Evolutionary conservation across 1,140 invertebrate genomes (phyloP).

Genomic region (Gryon sp.): DNA sequence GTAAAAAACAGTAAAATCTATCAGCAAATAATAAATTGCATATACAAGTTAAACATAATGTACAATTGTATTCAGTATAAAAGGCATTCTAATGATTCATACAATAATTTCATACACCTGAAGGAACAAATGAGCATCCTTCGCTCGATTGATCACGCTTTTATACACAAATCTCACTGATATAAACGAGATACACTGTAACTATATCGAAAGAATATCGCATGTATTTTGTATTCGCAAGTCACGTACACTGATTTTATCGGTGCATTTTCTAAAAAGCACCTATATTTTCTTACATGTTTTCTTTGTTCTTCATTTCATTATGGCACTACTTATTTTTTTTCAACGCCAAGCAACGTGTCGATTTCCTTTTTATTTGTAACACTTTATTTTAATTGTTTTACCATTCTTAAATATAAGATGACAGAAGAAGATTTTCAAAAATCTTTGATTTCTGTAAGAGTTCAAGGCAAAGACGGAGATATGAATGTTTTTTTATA

Average conservation of each 20-base stretch:
- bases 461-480: conserved; percentile 39
- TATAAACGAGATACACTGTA: conserved; percentile 64
- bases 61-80: conserved; percentile 67
- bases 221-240: conserved; percentile 35
- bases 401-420: conserved; percentile 7
- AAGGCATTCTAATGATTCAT: conserved; percentile 64
- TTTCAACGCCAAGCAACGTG: conserved; percentile 49
- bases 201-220: conserved; percentile 55
- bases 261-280: conserved; percentile 44
- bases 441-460: conserved; percentile 60
- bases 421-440: conserved; percentile 23
- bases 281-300: conserved; percentile 25
- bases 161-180: conserved; percentile 66
- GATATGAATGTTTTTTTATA: conserved; percentile 51
- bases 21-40: conserved; percentile 45
- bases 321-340: conserved; percentile 55
- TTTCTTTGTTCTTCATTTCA: conserved; percentile 13
- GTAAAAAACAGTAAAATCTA: conserved; percentile 22
- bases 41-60: conserved; percentile 67
- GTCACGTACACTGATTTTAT: conserved; percentile 38
- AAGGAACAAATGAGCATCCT: conserved; percentile 55
- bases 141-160: conserved; percentile 53
- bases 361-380: conserved; percentile 35
- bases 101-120: conserved; percentile 61
- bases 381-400: conserved; percentile 1